Conservation (phyloP, 2,888 invertebrate species). For the Trichogramma dendrolimi region DNA sequence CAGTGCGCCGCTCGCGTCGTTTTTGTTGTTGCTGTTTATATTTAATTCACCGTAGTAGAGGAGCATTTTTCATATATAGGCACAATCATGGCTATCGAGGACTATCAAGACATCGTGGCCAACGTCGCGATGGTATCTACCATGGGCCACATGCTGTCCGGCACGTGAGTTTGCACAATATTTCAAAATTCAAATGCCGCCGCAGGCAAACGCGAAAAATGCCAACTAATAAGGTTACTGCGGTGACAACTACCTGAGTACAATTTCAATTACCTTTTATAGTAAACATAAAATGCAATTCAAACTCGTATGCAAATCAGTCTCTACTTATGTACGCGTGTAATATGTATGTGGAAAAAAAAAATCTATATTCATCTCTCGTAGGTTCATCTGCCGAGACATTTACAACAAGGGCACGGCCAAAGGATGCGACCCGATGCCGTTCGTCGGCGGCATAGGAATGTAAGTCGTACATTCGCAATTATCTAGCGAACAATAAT, state of each 20-base stretch:
- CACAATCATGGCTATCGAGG: conserved; percentile 55
- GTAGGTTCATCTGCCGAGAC: conserved; percentile 66
- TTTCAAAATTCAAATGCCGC: no score
- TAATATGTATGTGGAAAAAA: conserved; percentile 11
- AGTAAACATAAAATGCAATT: background rate
- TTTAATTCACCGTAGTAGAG: no score
- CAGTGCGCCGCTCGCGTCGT: no score
- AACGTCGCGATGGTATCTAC: conserved; percentile 70
- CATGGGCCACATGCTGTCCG: conserved; percentile 78
- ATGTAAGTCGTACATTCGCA: conserved; percentile 61
- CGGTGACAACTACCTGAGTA: no score
- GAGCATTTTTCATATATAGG: background rate
- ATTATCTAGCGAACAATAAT: background rate
- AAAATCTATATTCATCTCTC: conserved; percentile 26
- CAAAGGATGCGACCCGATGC: conserved; percentile 62
- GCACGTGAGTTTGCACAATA: conserved; percentile 54
- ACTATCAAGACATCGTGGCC: conserved; percentile 66
- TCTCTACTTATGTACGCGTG: background rate
- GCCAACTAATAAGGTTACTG: no score
- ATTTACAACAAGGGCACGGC: conserved; percentile 68
- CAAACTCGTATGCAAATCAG: background rate
- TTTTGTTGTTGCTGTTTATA: no score
- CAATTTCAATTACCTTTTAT: no score
- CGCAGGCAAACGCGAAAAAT: no score
- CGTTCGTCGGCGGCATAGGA: conserved; percentile 72